Percentiles rank a stretch among this genome's conserved stretches.
Evolutionary conservation across 2,113 vertebrate genomes (phyloP).

Genomic region (Charina bottae): DNA sequence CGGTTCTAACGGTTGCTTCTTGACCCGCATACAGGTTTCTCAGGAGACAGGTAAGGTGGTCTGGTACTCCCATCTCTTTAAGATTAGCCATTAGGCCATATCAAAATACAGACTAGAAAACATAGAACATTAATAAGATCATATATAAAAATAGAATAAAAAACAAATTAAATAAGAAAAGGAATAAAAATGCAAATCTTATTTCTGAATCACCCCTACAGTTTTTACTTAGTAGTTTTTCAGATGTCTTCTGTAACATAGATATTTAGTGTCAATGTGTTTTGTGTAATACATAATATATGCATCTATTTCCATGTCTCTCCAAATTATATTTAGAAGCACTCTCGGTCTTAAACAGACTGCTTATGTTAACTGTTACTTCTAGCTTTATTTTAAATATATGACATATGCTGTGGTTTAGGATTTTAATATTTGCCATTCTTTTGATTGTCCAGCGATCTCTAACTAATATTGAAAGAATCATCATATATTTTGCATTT

Average conservation of each 20-base stretch:
- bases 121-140: no score
- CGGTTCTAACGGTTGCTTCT: no score
- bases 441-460: constrained; percentile 54
- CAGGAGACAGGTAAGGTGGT: no score
- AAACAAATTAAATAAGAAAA: no score
- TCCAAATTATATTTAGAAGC: constrained; percentile 15
- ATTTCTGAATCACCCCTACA: no score
- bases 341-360: accelerated
- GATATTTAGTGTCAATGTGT: background rate
- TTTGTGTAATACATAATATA: background rate
- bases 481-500: constrained; percentile 54
- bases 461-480: constrained; percentile 48
- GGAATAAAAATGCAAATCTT: no score
- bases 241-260: background rate
- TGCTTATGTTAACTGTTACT: constrained; percentile 11
- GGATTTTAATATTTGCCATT: constrained; percentile 37
- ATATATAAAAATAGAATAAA: no score
- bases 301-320: constrained; percentile 5
- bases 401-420: constrained; percentile 24
- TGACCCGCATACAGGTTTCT: no score
- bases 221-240: background rate
- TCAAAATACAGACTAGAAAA: background rate
- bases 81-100: no score
- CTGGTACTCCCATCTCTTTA: no score
- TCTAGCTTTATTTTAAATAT: constrained; percentile 23